These are phyloP conservation scores for Notospermus geniculatus DNA, from an alignment of 1,140 invertebrate genomes.

Conservation along the genomic window DNA sequence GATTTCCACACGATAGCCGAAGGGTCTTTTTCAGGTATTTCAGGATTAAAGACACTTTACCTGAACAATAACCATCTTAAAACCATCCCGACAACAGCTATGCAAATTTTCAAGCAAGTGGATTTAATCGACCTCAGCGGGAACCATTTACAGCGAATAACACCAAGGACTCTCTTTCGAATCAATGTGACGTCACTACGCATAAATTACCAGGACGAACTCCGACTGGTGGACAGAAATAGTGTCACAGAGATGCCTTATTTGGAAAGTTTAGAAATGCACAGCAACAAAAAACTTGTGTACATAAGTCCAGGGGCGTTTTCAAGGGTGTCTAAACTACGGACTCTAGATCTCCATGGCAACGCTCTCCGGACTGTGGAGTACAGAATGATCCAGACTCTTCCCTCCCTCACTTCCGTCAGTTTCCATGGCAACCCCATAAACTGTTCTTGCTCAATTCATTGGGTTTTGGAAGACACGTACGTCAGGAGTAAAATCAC, in stretches of 20 bases:
- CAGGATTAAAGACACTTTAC: neutral
- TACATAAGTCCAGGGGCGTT: neutral
- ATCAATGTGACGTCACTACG: neutral
- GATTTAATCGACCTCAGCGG: neutral
- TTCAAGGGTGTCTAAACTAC: neutral
- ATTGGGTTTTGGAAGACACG: neutral
- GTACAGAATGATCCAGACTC: constrained; percentile 1
- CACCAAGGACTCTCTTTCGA: neutral
- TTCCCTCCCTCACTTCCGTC: neutral
- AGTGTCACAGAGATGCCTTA: neutral
- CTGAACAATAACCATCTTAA: constrained; percentile 6
- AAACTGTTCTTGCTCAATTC: constrained; percentile 1
- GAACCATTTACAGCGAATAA: neutral
- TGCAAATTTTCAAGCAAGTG: constrained; percentile 5
- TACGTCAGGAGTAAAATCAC: neutral
- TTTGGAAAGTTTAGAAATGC: neutral
- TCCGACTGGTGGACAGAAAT: neutral
- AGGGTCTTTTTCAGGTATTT: neutral
- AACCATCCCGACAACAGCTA: neutral
- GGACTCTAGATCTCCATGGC: constrained; percentile 1
- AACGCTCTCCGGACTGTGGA: constrained; percentile 2
- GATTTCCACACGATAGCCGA: neutral
- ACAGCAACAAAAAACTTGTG: constrained; percentile 7
- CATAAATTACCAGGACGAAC: neutral
- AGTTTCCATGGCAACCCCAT: constrained; percentile 7